phyloP scores from a whole-genome alignment of 2,797 vertebrate genomes.

The Pangasius krempfi region DNA sequence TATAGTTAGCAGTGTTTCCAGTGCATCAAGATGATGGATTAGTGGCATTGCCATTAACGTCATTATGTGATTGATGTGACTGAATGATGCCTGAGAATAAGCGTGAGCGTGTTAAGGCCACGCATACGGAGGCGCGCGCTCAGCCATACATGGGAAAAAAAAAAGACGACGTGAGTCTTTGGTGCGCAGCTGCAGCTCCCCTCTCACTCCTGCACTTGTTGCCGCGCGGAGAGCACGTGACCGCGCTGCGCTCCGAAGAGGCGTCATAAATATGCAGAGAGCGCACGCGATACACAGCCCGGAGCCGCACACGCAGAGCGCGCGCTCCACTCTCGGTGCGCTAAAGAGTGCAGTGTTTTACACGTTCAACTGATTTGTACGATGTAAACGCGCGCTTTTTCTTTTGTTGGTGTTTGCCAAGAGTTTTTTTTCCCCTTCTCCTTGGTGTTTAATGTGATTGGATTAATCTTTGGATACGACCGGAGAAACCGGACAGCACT shows the following conservation, averaged over 20 bases:
- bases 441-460: conserved; percentile 53
- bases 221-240: conserved; percentile 69
- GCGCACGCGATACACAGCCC: conserved; percentile 28
- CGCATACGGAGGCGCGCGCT: neutral
- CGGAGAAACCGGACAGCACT: conserved; percentile 61
- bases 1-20: neutral
- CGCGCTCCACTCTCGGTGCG: conserved; percentile 12
- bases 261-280: conserved; percentile 74
- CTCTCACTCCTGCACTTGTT: conserved; percentile 40
- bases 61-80: neutral
- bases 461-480: conserved; percentile 66
- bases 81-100: neutral
- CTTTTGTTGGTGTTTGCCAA: neutral
- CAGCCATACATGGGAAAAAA: no score
- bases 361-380: neutral
- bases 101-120: neutral
- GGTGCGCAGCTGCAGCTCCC: conserved; percentile 29
- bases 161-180: neutral
- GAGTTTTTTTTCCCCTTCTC: neutral
- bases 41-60: neutral
- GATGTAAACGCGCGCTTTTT: conserved; percentile 7
- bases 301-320: conserved; percentile 16
- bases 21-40: neutral
- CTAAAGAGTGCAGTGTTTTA: neutral
- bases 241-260: conserved; percentile 62